These are phyloP conservation scores for Lepeophtheirus salmonis DNA, from an alignment of 1,140 invertebrate genomes.

Conservation along the genomic window DNA sequence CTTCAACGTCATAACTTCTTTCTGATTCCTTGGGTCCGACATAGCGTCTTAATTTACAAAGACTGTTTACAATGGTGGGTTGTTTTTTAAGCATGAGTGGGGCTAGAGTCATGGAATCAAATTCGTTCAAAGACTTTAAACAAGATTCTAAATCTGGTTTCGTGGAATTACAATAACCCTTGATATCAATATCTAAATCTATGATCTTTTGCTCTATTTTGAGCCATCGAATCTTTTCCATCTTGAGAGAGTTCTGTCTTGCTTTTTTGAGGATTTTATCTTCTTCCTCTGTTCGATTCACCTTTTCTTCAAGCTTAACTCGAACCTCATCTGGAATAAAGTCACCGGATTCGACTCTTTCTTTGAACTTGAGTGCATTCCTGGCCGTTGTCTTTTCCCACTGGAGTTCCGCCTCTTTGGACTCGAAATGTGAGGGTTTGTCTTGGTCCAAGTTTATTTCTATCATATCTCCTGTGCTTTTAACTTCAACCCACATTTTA, in stretches of 20 bases:
- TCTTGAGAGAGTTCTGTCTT: constrained; percentile 25
- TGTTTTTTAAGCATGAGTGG: constrained; percentile 65
- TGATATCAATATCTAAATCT: constrained; percentile 50
- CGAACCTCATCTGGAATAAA: constrained; percentile 12
- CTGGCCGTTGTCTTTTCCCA: constrained; percentile 39
- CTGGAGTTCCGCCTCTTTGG: constrained; percentile 31
- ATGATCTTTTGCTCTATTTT: constrained; percentile 47
- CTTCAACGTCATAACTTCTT: neutral
- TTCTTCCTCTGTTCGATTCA: constrained; percentile 24
- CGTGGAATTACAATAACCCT: constrained; percentile 41
- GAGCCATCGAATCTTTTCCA: constrained; percentile 32
- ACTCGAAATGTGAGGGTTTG: constrained; percentile 21
- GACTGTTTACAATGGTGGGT: constrained; percentile 52
- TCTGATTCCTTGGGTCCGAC: constrained; percentile 1
- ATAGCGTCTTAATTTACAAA: constrained; percentile 26
- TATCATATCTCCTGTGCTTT: constrained; percentile 16
- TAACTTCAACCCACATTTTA: constrained; percentile 18
- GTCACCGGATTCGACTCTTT: constrained; percentile 14
- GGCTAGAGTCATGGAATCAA: constrained; percentile 43
- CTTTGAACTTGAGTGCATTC: constrained; percentile 25
- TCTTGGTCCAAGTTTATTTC: constrained; percentile 13
- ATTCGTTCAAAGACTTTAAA: constrained; percentile 38
- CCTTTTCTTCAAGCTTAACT: constrained; percentile 19
- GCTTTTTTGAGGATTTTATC: constrained; percentile 32
- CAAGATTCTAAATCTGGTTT: constrained; percentile 35